Percentiles rank a stretch among this genome's conserved stretches.
Evolutionary conservation across 2,888 invertebrate species (phyloP).

Genomic region (Andricus curvator): DNA sequence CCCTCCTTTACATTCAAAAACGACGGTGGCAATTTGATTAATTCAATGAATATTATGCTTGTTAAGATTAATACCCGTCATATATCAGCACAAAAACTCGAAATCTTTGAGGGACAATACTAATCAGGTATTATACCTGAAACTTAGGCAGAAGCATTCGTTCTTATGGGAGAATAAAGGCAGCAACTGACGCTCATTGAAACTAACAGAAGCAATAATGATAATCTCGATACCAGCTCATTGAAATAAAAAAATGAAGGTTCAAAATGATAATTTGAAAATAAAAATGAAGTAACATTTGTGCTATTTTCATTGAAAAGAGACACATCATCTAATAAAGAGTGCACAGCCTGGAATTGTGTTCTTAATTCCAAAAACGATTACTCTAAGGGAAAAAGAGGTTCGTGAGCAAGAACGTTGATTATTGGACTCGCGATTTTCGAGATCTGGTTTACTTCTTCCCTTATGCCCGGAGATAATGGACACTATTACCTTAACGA

Average conservation of each 20-base stretch:
- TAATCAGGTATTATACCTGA: background rate
- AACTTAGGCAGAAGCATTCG: too few relatives aligned
- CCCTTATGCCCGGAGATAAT: conserved; percentile 73
- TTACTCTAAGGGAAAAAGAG: conserved; percentile 20
- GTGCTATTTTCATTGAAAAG: too few relatives aligned
- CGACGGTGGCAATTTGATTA: background rate
- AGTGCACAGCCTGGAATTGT: background rate
- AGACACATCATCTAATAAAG: too few relatives aligned
- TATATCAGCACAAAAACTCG: background rate
- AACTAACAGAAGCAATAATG: too few relatives aligned
- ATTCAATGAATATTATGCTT: conserved; percentile 3
- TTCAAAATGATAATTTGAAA: too few relatives aligned
- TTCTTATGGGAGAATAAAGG: too few relatives aligned
- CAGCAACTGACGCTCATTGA: too few relatives aligned
- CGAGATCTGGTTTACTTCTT: conserved; percentile 73
- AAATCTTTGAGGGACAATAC: background rate
- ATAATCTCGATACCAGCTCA: too few relatives aligned
- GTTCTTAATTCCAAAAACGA: background rate
- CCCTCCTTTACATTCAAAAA: background rate
- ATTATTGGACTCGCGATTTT: conserved; percentile 49
- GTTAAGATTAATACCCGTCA: background rate
- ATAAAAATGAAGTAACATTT: too few relatives aligned
- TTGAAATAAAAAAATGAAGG: too few relatives aligned
- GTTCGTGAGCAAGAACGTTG: conserved; percentile 48
- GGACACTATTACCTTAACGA: conserved; percentile 77